These are phyloP conservation scores for Thamnaconus septentrionalis DNA, from an alignment of 2,113 vertebrate genomes.

Conservation along the genomic window DNA sequence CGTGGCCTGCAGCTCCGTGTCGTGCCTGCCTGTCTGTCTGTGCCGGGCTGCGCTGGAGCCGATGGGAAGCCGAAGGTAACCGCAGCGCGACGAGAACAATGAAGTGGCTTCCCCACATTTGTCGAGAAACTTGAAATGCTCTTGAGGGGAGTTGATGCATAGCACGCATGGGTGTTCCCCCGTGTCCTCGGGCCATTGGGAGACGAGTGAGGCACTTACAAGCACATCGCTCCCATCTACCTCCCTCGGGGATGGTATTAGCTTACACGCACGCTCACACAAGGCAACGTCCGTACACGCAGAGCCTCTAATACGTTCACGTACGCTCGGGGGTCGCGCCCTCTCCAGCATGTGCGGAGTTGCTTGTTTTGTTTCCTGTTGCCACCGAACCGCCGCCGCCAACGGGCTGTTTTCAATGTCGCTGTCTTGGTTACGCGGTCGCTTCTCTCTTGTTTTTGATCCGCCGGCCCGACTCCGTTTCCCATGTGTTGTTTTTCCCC, in stretches of 20 bases:
- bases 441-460: conserved; percentile 21
- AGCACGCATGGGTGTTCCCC: conserved; percentile 41
- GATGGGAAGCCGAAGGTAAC: conserved; percentile 4
- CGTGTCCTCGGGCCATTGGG: conserved; percentile 39
- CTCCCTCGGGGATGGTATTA: conserved; percentile 49
- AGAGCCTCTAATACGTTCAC: conserved; percentile 35
- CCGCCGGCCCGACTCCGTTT: conserved; percentile 32
- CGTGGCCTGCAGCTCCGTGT: conserved; percentile 17
- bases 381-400: conserved; percentile 1
- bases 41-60: neutral
- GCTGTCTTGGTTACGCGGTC: conserved; percentile 33
- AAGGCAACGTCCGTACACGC: conserved; percentile 26
- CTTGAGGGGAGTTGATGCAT: conserved; percentile 54
- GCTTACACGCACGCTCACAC: conserved; percentile 47
- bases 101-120: conserved; percentile 8
- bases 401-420: conserved; percentile 30
- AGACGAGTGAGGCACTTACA: conserved; percentile 58
- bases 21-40: conserved; percentile 8
- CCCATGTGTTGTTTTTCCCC: conserved; percentile 29
- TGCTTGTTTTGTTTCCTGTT: conserved; percentile 41
- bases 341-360: conserved; percentile 28
- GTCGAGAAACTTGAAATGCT: conserved; percentile 23
- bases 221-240: conserved; percentile 54
- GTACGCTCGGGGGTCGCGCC: conserved; percentile 11
- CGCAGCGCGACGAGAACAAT: conserved; percentile 26